Percentiles rank a stretch among this genome's conserved stretches.
phyloP scores from a whole-genome alignment of 2,797 vertebrate genomes.

The Scolopax rusticola region DNA sequence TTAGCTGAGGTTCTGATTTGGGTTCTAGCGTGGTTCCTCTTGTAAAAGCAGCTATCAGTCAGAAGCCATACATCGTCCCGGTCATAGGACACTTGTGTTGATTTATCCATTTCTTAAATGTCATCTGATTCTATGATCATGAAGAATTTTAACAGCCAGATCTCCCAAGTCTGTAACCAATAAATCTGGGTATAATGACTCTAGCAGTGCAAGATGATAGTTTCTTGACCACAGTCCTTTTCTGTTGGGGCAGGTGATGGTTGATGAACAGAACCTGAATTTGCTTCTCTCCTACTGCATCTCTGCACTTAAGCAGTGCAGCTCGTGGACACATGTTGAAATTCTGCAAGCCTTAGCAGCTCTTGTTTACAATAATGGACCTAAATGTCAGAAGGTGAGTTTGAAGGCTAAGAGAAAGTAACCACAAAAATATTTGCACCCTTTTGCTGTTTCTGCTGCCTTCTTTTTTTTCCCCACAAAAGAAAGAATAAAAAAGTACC shows the following conservation, averaged over 20 bases:
- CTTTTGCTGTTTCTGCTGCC: background rate
- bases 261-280: constrained; percentile 89
- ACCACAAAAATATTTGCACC: background rate
- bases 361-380: constrained; percentile 91
- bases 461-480: background rate
- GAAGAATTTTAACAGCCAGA: background rate
- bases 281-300: constrained; percentile 86
- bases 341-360: constrained; percentile 92
- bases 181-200: background rate
- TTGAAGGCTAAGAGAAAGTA: background rate
- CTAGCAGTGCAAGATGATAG: background rate
- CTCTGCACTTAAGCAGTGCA: constrained; percentile 87
- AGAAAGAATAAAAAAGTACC: background rate
- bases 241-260: constrained; percentile 83
- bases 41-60: background rate
- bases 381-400: constrained; percentile 90
- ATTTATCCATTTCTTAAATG: background rate
- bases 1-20: background rate
- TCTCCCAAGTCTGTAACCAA: fast-evolving
- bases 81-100: background rate
- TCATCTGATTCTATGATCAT: background rate
- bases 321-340: constrained; percentile 92
- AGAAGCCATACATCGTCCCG: background rate
- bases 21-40: background rate
- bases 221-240: background rate